phyloP scores from a whole-genome alignment of 2,797 vertebrate species.

The Sylvia borin region DNA sequence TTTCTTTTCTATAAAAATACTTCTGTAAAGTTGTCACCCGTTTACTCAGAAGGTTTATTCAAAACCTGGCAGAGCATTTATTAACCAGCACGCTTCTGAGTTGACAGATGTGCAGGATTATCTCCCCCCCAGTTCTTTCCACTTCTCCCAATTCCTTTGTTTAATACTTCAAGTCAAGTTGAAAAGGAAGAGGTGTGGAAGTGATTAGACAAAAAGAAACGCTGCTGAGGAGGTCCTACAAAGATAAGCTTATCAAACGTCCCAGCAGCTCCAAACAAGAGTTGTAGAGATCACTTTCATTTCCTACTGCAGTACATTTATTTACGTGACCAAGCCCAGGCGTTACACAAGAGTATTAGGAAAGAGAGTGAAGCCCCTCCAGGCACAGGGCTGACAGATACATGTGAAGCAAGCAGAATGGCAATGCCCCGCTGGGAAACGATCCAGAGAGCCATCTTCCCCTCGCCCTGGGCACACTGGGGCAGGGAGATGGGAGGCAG shows the following conservation, averaged over 20 bases:
- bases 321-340: neutral
- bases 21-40: fast-evolving
- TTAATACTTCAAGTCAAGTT: conserved; percentile 15
- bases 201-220: neutral
- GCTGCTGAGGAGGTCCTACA: neutral
- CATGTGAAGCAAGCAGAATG: neutral
- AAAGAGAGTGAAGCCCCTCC: neutral
- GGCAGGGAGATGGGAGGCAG: neutral
- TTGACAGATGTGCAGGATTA: neutral
- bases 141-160: neutral
- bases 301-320: neutral
- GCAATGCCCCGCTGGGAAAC: neutral
- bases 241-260: conserved; percentile 44
- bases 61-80: neutral
- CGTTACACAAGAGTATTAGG: neutral
- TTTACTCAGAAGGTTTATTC: neutral
- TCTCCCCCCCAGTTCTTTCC: neutral
- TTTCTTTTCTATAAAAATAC: neutral
- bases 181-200: conserved; percentile 19
- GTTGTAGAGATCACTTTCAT: neutral
- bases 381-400: neutral
- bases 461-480: neutral
- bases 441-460: neutral
- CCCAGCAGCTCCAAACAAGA: conserved; percentile 15
- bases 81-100: neutral